Evolutionary conservation across 2,113 vertebrate species (phyloP), one percentile per base, ranked within the genome.

Genomic region (Enhydra lutris): DNA sequence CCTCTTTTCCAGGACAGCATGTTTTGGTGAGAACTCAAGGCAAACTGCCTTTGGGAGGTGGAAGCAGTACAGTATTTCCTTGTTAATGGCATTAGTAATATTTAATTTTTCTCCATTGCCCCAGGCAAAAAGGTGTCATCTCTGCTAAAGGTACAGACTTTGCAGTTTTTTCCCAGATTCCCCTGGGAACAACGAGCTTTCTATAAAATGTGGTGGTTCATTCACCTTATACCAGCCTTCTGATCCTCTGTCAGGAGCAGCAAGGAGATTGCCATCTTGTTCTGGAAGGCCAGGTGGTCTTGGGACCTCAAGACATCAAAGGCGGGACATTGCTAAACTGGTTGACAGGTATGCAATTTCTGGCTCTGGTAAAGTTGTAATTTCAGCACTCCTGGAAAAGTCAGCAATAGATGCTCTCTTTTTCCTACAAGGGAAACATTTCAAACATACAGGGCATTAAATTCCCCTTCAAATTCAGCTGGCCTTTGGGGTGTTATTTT

Each of bases 91-190:
- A 89, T 95, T 99, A 84, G 99, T 98, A 94, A 99, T 98, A 45
- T 98, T 99, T 95, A 99, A 99, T 91, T 99, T 99, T 92, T 99
- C 99, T 98, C 99, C 99, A 31, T 99, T 99, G 98, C 99, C 99
- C 99, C 99, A 99, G 45, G 98, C 98, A 97, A 99, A 99, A 99
- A 98, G n/a, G 99, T 98, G 7, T 99, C 99, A 0, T 99, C 99
- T 84, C 98, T 99, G 98, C 99, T 99, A 97, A 99, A 99, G 87
- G 98, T 96, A 78, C 99, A 87, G 95, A 99, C 98, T 98, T 98
- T 99, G 98, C 99, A 99, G 15, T 98, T 99, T 95, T 98, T 98
- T 99, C 26, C 98, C 99, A 93, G 98, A 97, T 82, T 99, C 99
- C 99, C 99, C 99, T 29, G 96, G 98, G 92, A 99, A 99, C 0